A percentile compares a stretch with the other conserved stretches of the same genome.
Evolutionary conservation across 2,797 vertebrate species (phyloP).

Genomic region (Sebastes trivittatus): DNA sequence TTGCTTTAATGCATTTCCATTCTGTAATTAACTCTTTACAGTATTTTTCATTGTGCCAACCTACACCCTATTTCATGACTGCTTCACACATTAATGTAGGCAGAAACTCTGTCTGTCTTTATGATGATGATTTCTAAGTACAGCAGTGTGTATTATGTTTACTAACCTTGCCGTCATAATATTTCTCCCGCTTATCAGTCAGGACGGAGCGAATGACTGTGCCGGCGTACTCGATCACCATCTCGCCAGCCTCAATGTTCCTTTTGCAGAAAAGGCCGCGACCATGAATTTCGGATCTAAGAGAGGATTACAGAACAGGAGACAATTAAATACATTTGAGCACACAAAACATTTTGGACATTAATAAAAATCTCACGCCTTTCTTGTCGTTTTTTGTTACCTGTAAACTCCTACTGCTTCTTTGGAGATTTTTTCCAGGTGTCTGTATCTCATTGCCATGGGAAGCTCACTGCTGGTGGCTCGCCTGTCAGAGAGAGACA

Average conservation of each 20-base stretch:
- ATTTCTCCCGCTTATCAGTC: constrained; percentile 93
- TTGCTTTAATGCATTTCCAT: neutral
- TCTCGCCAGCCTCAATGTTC: constrained; percentile 93
- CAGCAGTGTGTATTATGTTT: neutral
- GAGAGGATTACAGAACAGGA: neutral
- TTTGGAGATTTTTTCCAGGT: constrained; percentile 93
- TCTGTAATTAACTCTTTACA: neutral
- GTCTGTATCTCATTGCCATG: constrained; percentile 95
- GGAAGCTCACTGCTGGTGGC: constrained; percentile 93
- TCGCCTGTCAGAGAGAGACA: constrained; percentile 75
- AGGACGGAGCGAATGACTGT: constrained; percentile 91
- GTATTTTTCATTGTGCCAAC: too few relatives aligned
- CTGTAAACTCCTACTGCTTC: constrained; percentile 96
- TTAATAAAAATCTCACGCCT: neutral
- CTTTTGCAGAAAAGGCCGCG: constrained; percentile 94
- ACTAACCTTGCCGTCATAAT: constrained; percentile 92
- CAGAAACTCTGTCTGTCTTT: neutral
- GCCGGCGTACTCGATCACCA: constrained; percentile 95
- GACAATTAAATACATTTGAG: neutral
- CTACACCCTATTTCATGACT: neutral
- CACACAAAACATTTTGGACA: neutral
- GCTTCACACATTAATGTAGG: neutral
- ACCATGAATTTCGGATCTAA: constrained; percentile 91
- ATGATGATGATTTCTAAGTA: neutral
- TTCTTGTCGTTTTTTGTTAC: constrained; percentile 51